These are phyloP conservation scores for Epinephelus coioides DNA, from an alignment of 2,797 vertebrate species.

Conservation along the genomic window DNA sequence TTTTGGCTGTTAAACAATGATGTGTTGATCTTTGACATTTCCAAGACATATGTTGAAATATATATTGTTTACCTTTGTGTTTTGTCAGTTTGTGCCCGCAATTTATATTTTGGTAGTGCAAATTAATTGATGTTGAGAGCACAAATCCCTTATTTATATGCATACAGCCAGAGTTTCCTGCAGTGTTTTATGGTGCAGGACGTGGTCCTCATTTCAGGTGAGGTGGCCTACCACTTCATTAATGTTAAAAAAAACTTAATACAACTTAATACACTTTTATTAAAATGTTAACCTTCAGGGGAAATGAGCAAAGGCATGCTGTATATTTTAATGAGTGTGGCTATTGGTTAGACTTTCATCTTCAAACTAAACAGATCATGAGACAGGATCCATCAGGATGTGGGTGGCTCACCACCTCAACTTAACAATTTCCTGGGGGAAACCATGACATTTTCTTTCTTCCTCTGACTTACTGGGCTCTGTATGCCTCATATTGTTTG, in stretches of 20 bases:
- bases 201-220: too few relatives aligned
- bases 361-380: background rate
- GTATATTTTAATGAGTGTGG: background rate
- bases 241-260: too few relatives aligned
- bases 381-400: slow-evolving; percentile 8
- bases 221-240: too few relatives aligned
- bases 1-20: background rate
- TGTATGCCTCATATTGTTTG: background rate
- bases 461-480: background rate
- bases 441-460: background rate
- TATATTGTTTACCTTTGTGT: too few relatives aligned
- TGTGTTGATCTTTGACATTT: too few relatives aligned
- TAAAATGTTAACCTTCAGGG: background rate
- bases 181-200: background rate
- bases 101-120: too few relatives aligned
- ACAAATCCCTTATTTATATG: background rate
- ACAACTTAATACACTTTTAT: too few relatives aligned
- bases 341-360: background rate
- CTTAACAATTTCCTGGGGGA: background rate
- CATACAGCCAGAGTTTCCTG: background rate
- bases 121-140: background rate
- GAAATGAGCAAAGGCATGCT: background rate
- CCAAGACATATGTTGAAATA: too few relatives aligned
- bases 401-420: background rate
- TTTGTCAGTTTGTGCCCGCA: too few relatives aligned